A percentile compares a stretch with the other conserved stretches of the same genome.
Evolutionary conservation across 2,888 invertebrate species (phyloP).

Genomic region (Trilocha varians): DNA sequence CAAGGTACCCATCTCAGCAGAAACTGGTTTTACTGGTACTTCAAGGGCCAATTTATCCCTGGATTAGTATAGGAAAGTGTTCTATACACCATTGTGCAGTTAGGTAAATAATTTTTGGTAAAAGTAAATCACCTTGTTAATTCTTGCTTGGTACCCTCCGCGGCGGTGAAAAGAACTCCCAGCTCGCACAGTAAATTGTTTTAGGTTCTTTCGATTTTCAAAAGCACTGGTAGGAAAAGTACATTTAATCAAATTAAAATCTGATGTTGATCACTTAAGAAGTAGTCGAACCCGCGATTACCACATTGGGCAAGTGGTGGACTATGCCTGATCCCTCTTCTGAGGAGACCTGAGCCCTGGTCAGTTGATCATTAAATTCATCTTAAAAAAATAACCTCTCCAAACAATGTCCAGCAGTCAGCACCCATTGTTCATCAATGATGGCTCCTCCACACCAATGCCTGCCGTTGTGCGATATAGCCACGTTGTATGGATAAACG

Average conservation of each 20-base stretch:
- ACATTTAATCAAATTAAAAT: not conserved
- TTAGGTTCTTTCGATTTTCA: slow-evolving; percentile 27
- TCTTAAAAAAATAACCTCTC: slow-evolving; percentile 61
- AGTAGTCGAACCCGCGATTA: too few species aligned
- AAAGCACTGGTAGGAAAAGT: slow-evolving; percentile 11
- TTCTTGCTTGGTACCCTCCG: slow-evolving; percentile 58
- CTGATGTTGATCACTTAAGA: not conserved
- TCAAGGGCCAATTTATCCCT: too few species aligned
- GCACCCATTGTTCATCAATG: slow-evolving; percentile 65
- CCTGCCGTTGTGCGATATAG: slow-evolving; percentile 47
- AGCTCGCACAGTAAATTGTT: slow-evolving; percentile 48
- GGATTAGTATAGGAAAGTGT: too few species aligned
- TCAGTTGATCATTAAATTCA: too few species aligned
- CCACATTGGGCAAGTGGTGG: too few species aligned
- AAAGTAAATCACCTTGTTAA: slow-evolving; percentile 47
- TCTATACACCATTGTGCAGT: too few species aligned
- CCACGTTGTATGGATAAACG: slow-evolving; percentile 64
- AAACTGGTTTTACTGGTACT: too few species aligned
- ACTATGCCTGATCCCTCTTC: too few species aligned
- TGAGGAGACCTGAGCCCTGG: too few species aligned
- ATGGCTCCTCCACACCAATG: slow-evolving; percentile 65
- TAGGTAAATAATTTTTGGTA: not conserved
- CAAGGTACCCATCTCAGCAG: too few species aligned
- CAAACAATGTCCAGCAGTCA: slow-evolving; percentile 61
- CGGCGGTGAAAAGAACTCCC: slow-evolving; percentile 61